Base-by-base conservation (phyloP, 2,113 vertebrate genomes). In the Nipponia nippon region DNA sequence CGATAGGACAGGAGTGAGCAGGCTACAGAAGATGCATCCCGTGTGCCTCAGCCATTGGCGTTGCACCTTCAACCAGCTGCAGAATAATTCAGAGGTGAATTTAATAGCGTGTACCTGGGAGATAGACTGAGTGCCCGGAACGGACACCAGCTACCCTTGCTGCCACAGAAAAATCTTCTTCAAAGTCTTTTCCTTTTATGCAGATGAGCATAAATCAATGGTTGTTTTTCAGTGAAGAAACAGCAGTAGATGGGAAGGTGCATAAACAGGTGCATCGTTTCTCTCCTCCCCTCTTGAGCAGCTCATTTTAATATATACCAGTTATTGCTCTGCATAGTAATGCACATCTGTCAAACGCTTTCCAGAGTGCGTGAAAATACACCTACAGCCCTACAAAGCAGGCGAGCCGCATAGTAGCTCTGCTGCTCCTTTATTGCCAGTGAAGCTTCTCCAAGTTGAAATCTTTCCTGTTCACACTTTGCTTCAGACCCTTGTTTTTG, bases 311-410 rank as follows among this genome's bases (percentile, higher is more conserved):
- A 93, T 91, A 93, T 17, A 53, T 44, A 62, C 27, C 63, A 87
- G 88, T 96, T 95, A 95, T 76, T 95, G 95, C 93, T 80, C 55
- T 95, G 94, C 92, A 97, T 97, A 97, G 78, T 96, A 98, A 97
- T 94, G 96, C 96, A 97, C 97, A 98, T 97, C 97, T 98, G 97
- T 96, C 96, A 95, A 94, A 93, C 5, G 40, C 91, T 95, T 97
- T 97, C 89, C 94, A 82, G n/a, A 88, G 88, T 9, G 13, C 13
- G 12, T 46, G 87, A 90, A 78, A 75, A 90, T 62, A 25, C 83
- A 96, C 95, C 96, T 93, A 93, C 95, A 94, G 95, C 96, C 83
- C 89, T 83, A 72, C 14, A 77, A 81, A 83, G 70, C 87, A 55
- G 81, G 42, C 53, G 8, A 94, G 93, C 67, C 1, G 16, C 8